Evolutionary conservation across 2,888 invertebrate species (phyloP).

Genomic region (Acholoe squamosa): DNA sequence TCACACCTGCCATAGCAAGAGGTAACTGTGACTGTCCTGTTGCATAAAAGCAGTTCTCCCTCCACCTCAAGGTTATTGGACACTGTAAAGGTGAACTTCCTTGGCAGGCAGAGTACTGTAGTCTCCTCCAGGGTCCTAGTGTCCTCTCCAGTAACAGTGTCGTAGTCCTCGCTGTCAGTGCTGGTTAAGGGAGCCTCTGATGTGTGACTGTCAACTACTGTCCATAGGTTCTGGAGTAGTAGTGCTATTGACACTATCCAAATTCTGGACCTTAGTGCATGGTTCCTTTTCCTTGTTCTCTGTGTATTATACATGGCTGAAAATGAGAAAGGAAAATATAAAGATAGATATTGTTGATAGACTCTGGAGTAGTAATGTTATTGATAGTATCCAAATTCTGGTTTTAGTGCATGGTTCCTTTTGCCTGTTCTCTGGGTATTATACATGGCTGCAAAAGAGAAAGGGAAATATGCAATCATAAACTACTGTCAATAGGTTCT

Average conservation of each 20-base stretch:
- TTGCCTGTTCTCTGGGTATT: too few relatives aligned
- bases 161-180: not conserved
- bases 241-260: not conserved
- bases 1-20: constrained; percentile 93
- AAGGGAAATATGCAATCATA: too few relatives aligned
- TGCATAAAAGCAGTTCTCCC: constrained; percentile 57
- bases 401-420: too few relatives aligned
- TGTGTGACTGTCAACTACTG: not conserved
- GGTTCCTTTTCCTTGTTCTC: not conserved
- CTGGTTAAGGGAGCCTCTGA: not conserved
- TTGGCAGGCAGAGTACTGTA: constrained; percentile 17
- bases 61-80: not conserved
- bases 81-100: not conserved
- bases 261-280: not conserved
- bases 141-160: not conserved
- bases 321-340: too few relatives aligned
- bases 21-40: constrained; percentile 86
- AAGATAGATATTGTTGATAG: too few relatives aligned
- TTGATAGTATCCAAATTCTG: too few relatives aligned
- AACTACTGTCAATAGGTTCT: too few relatives aligned
- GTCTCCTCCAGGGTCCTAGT: constrained; percentile 5
- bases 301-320: too few relatives aligned
- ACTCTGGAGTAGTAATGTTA: too few relatives aligned
- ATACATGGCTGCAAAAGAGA: too few relatives aligned
- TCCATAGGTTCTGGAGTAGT: not conserved